Evolutionary conservation across 2,797 vertebrate species (phyloP).

Genomic region (Alca torda): DNA sequence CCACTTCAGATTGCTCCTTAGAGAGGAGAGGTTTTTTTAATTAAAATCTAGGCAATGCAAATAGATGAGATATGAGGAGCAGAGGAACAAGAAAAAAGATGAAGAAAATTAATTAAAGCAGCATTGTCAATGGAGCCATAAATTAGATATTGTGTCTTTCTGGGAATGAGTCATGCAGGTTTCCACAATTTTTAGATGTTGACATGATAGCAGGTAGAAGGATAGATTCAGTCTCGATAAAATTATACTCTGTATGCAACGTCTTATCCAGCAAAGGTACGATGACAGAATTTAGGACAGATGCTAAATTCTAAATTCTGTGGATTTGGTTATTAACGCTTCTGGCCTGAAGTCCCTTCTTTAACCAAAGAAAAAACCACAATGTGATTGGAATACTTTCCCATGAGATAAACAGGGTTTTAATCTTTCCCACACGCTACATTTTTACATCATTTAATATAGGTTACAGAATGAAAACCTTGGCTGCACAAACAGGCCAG

Average conservation of each 20-base stretch:
- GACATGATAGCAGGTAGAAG: constrained; percentile 1
- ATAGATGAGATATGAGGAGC: constrained; percentile 76
- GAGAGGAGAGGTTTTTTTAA: constrained; percentile 79
- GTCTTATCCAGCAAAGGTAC: neutral
- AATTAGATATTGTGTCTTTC: constrained; percentile 68
- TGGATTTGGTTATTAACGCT: neutral
- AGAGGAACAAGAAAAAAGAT: constrained; percentile 73
- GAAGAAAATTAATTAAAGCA: constrained; percentile 80
- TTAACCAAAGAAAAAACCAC: neutral
- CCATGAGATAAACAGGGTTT: constrained; percentile 39
- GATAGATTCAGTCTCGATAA: neutral
- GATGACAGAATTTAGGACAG: neutral
- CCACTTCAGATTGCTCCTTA: constrained; percentile 79
- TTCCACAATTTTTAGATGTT: constrained; percentile 30
- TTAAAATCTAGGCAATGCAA: constrained; percentile 81
- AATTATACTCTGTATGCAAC: neutral
- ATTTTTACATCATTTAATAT: constrained; percentile 41
- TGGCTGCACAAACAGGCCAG: constrained; percentile 47
- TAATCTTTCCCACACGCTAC: constrained; percentile 18
- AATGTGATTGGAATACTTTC: neutral
- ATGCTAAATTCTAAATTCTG: neutral
- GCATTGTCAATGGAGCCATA: constrained; percentile 70
- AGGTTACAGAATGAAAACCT: constrained; percentile 27
- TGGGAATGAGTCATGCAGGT: constrained; percentile 42
- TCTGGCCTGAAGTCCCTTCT: neutral